phyloP scores from a whole-genome alignment of 2,113 vertebrate genomes.

The Daubentonia madagascariensis region DNA sequence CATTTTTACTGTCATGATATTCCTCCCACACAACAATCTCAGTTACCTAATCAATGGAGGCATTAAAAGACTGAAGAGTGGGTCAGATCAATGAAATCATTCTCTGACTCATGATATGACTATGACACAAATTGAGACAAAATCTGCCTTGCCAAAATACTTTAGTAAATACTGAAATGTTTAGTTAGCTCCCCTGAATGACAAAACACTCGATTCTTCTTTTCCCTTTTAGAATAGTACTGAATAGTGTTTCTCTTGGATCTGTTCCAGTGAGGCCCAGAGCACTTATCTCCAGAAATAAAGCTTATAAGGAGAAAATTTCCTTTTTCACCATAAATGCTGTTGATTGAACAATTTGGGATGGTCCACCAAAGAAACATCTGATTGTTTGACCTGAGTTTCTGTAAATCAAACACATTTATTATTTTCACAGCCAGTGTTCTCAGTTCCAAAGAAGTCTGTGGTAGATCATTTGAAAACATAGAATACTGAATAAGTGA shows the following conservation, averaged over 20 bases:
- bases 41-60: conserved; percentile 46
- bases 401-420: neutral
- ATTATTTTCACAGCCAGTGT: neutral
- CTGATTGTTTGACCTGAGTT: neutral
- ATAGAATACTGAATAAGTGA: neutral
- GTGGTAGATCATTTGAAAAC: neutral
- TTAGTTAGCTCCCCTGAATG: neutral
- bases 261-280: neutral
- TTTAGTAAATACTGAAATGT: neutral
- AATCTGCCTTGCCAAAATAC: conserved; percentile 3
- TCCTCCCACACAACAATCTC: conserved; percentile 50
- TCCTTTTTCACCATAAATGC: neutral
- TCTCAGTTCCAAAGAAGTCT: neutral
- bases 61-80: conserved; percentile 15
- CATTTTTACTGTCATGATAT: conserved; percentile 44
- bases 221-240: neutral
- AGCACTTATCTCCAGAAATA: neutral
- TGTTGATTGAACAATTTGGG: neutral
- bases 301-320: neutral
- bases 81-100: conserved; percentile 43
- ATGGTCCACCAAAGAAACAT: neutral
- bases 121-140: conserved; percentile 31
- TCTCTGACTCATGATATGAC: conserved; percentile 34
- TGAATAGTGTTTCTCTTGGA: neutral
- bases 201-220: neutral